These are phyloP conservation scores for Heterohyrax brucei DNA, from an alignment of 2,797 vertebrate genomes.

Conservation along the genomic window DNA sequence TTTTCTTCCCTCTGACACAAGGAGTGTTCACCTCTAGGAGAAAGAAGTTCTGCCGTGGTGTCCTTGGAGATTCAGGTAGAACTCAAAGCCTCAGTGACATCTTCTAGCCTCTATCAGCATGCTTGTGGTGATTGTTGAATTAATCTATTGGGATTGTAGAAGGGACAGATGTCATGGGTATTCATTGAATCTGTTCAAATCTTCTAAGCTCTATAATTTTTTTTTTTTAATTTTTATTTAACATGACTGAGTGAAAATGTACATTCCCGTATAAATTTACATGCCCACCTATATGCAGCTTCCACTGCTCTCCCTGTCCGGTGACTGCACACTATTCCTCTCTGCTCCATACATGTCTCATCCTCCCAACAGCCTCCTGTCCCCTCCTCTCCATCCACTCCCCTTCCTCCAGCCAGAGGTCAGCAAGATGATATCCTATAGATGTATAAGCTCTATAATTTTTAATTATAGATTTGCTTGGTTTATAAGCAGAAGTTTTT, in stretches of 20 bases:
- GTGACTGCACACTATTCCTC: too few relatives aligned
- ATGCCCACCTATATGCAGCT: too few relatives aligned
- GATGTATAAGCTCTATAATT: neutral
- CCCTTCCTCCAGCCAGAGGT: too few relatives aligned
- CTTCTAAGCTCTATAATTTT: neutral
- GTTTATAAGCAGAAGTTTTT: slow-evolving; percentile 17
- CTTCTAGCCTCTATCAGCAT: neutral
- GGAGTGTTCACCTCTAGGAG: neutral
- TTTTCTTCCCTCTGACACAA: neutral
- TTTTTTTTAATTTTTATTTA: too few relatives aligned
- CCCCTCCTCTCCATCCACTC: too few relatives aligned
- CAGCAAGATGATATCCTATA: too few relatives aligned
- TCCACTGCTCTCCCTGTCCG: too few relatives aligned
- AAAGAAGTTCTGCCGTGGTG: neutral
- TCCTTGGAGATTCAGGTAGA: neutral
- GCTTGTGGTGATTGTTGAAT: neutral
- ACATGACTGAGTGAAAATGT: too few relatives aligned
- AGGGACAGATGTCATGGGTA: neutral
- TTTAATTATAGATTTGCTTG: slow-evolving; percentile 29
- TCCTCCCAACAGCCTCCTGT: too few relatives aligned
- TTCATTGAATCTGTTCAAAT: neutral
- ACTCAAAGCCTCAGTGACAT: neutral
- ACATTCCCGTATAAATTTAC: too few relatives aligned
- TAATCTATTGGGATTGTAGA: neutral
- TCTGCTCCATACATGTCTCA: too few relatives aligned